Evolutionary conservation across 2,888 invertebrate genomes (phyloP).

Genomic region (Drosophila emarginata): DNA sequence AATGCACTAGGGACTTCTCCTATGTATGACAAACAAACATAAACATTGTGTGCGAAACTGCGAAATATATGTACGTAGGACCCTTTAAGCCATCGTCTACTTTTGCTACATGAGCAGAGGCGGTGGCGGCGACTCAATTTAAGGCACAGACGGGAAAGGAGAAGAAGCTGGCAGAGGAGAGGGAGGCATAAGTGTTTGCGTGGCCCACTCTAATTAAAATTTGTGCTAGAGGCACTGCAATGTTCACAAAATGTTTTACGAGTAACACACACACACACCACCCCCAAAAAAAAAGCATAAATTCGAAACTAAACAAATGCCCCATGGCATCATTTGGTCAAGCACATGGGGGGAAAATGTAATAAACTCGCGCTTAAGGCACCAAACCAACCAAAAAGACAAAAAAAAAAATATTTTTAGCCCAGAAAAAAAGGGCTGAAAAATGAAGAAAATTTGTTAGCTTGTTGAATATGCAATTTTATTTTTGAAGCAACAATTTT

Average conservation of each 20-base stretch:
- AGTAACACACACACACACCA: slow-evolving; percentile 27
- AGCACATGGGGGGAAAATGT: slow-evolving; percentile 47
- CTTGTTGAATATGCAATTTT: slow-evolving; percentile 2
- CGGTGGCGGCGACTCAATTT: not conserved
- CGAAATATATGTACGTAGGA: slow-evolving; percentile 31
- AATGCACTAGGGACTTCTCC: slow-evolving; percentile 65
- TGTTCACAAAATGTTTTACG: slow-evolving; percentile 52
- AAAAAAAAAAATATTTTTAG: not conserved
- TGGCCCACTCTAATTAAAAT: slow-evolving; percentile 73
- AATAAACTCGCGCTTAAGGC: slow-evolving; percentile 64
- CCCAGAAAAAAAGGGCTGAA: not conserved
- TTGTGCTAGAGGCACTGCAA: slow-evolving; percentile 52
- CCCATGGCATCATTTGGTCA: slow-evolving; percentile 59
- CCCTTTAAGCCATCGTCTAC: slow-evolving; percentile 56
- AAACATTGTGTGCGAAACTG: slow-evolving; percentile 61
- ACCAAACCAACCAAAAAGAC: not conserved
- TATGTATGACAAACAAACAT: slow-evolving; percentile 75
- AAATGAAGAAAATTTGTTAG: slow-evolving; percentile 11
- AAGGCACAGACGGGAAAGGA: not conserved
- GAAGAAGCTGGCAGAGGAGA: not conserved
- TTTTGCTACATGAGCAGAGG: slow-evolving; percentile 4
- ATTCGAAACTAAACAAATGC: slow-evolving; percentile 53
- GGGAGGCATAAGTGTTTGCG: slow-evolving; percentile 52
- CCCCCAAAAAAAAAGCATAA: slow-evolving; percentile 23
- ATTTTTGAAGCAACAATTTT: not conserved